Conservation (phyloP, 2,113 vertebrate genomes). For the Trochalopteron elliotii region DNA sequence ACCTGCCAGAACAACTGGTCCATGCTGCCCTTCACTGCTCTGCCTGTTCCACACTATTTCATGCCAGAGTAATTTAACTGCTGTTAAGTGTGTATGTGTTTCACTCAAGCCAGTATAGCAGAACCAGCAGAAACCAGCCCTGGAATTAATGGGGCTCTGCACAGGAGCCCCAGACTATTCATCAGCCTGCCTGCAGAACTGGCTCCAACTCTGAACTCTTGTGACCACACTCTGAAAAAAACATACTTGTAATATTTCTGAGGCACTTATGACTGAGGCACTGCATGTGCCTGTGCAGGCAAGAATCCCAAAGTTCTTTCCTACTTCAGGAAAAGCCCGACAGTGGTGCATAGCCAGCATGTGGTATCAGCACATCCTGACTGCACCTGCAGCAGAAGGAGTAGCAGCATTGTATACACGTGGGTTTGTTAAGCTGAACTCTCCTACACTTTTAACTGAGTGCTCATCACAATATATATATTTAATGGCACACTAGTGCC, state of each 20-base stretch:
- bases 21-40: neutral
- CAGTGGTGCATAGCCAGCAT: accelerated
- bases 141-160: neutral
- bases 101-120: neutral
- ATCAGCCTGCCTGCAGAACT: neutral
- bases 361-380: neutral
- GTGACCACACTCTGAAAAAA: neutral
- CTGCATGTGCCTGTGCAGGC: neutral
- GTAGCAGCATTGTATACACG: accelerated
- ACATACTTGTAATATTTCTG: neutral
- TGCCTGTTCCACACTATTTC: neutral
- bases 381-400: neutral
- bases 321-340: neutral
- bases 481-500: neutral
- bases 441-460: neutral
- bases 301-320: neutral
- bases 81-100: neutral
- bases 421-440: neutral
- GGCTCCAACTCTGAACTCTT: neutral
- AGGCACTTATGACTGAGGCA: neutral
- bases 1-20: neutral
- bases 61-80: neutral
- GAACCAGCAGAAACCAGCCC: neutral
- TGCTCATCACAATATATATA: neutral
- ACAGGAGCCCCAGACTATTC: neutral